Percentiles rank a stretch among this genome's conserved stretches.
These are phyloP conservation scores for Plodia interpunctella DNA, from an alignment of 1,140 invertebrate genomes.

Conservation along the genomic window DNA sequence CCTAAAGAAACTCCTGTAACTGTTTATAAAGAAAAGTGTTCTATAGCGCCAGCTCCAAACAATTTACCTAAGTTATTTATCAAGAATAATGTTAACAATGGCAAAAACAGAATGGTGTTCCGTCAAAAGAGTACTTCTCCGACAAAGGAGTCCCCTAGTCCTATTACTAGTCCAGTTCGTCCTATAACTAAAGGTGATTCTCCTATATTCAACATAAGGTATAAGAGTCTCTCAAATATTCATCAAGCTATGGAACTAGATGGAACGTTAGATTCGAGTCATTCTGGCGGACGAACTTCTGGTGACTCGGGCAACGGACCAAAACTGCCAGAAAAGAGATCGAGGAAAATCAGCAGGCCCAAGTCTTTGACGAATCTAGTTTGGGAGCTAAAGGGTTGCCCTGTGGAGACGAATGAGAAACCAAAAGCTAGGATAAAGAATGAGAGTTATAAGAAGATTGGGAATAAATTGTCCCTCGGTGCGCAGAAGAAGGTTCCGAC, in stretches of 20 bases:
- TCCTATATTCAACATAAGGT: constrained; percentile 88
- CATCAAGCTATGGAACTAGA: constrained; percentile 87
- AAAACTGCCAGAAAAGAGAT: constrained; percentile 89
- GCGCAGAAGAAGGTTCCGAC: constrained; percentile 72
- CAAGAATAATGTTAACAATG: constrained; percentile 83
- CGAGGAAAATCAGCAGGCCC: constrained; percentile 85
- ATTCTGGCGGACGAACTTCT: constrained; percentile 90
- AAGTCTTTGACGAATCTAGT: constrained; percentile 91
- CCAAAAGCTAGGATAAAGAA: constrained; percentile 79
- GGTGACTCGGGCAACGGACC: constrained; percentile 88
- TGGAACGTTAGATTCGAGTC: constrained; percentile 91
- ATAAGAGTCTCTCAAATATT: constrained; percentile 89
- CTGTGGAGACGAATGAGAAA: constrained; percentile 76
- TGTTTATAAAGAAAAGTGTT: constrained; percentile 73
- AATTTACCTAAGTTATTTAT: constrained; percentile 84
- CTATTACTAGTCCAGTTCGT: constrained; percentile 71
- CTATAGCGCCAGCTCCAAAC: constrained; percentile 64
- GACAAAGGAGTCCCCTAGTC: constrained; percentile 83
- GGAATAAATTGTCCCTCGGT: constrained; percentile 70
- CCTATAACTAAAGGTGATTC: constrained; percentile 83
- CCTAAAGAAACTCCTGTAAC: constrained; percentile 78
- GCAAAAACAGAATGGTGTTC: constrained; percentile 80
- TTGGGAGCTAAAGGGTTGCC: constrained; percentile 84
- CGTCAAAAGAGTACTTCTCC: constrained; percentile 86
- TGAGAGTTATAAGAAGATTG: constrained; percentile 74